These are phyloP conservation scores for Aphelenchoides avenae DNA, from an alignment of 1,140 invertebrate genomes.

Conservation along the genomic window DNA sequence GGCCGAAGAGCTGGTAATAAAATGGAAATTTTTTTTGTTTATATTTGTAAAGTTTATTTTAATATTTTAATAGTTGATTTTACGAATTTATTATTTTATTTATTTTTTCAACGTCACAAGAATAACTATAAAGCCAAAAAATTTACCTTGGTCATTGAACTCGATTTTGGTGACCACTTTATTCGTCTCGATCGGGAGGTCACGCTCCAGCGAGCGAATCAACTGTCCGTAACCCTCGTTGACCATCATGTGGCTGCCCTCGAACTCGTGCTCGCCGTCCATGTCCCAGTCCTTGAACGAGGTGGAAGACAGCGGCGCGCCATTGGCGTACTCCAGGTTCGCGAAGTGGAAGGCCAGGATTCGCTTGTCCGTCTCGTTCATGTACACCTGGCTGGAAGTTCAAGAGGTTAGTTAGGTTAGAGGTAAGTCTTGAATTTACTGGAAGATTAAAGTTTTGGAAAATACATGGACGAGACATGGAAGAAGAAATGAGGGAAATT, in stretches of 20 bases:
- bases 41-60: slow-evolving; percentile 1
- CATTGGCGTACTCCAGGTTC: slow-evolving; percentile 68
- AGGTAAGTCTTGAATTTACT: too few relatives aligned
- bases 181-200: slow-evolving; percentile 13
- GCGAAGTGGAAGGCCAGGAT: slow-evolving; percentile 99
- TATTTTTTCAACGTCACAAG: not conserved
- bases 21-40: not conserved
- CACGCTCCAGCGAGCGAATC: slow-evolving; percentile 3
- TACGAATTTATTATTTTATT: not conserved
- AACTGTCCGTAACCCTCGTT: slow-evolving; percentile 35
- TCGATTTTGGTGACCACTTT: slow-evolving; percentile 14
- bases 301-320: slow-evolving; percentile 23
- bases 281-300: slow-evolving; percentile 89
- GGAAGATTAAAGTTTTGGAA: too few relatives aligned
- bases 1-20: not conserved
- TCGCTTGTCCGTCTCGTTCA: slow-evolving; percentile 87
- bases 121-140: too few relatives aligned
- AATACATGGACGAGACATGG: too few relatives aligned
- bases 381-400: slow-evolving; percentile 81
- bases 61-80: slow-evolving; percentile 2
- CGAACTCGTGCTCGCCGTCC: slow-evolving; percentile 97
- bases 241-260: slow-evolving; percentile 75
- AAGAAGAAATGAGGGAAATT: too few relatives aligned
- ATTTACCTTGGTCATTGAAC: slow-evolving; percentile 14
- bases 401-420: too few relatives aligned